Conservation (phyloP, 2,797 vertebrate genomes). For the Pempheris klunzingeri region DNA sequence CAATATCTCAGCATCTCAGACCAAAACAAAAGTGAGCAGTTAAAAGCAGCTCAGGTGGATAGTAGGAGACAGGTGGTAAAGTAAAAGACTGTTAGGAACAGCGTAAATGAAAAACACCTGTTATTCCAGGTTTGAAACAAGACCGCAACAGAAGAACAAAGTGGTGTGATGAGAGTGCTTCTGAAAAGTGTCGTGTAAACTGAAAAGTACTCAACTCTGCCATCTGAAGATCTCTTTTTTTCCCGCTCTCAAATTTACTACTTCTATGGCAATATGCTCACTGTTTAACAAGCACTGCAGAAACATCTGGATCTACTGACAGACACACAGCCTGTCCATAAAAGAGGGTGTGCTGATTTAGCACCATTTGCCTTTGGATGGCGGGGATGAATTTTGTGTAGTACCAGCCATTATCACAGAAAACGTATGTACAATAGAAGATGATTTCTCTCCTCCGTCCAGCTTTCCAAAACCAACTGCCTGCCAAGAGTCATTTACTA, state of each 20-base stretch:
- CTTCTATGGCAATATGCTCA: slow-evolving; percentile 65
- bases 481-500: slow-evolving; percentile 40
- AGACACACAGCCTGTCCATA: slow-evolving; percentile 36
- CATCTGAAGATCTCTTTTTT: slow-evolving; percentile 75
- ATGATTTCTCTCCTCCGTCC: slow-evolving; percentile 33
- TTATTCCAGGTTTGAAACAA: slow-evolving; percentile 73
- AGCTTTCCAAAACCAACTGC: slow-evolving; percentile 46
- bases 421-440: slow-evolving; percentile 24
- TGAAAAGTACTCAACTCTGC: slow-evolving; percentile 51
- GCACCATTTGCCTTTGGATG: slow-evolving; percentile 20
- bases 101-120: slow-evolving; percentile 79
- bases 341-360: slow-evolving; percentile 24
- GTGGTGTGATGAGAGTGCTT: slow-evolving; percentile 43
- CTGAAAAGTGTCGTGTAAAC: slow-evolving; percentile 67
- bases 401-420: slow-evolving; percentile 35
- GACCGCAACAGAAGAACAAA: slow-evolving; percentile 71
- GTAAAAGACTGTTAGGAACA: slow-evolving; percentile 63
- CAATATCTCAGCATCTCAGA: too few relatives aligned
- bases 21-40: not conserved
- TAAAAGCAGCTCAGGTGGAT: slow-evolving; percentile 41
- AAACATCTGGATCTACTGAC: slow-evolving; percentile 77
- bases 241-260: slow-evolving; percentile 64
- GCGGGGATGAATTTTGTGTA: slow-evolving; percentile 23
- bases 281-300: slow-evolving; percentile 62
- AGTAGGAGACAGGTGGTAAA: slow-evolving; percentile 57